Evolutionary conservation across 2,888 invertebrate genomes (phyloP).

Genomic region (Pyrochroa serraticornis): DNA sequence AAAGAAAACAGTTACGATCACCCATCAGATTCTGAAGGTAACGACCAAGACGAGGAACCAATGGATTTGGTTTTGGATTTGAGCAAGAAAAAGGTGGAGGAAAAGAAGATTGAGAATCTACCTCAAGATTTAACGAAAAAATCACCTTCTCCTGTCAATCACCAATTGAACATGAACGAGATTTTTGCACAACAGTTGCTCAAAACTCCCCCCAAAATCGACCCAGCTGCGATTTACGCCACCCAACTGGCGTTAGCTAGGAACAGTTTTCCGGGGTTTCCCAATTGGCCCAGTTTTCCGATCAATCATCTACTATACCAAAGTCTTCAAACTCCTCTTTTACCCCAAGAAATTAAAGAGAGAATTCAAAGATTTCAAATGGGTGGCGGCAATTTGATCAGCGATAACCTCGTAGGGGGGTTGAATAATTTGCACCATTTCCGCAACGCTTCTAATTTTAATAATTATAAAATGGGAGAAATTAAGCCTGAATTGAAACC

Average conservation of each 20-base stretch:
- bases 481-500: conserved; percentile 34
- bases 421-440: conserved; percentile 44
- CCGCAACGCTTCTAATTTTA: conserved; percentile 27
- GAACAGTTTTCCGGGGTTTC: conserved; percentile 56
- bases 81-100: conserved; percentile 71
- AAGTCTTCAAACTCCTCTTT: conserved; percentile 61
- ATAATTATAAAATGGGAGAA: conserved; percentile 41
- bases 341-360: conserved; percentile 69
- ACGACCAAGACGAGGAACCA: conserved; percentile 46
- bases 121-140: conserved; percentile 61
- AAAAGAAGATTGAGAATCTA: conserved; percentile 38
- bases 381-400: conserved; percentile 71
- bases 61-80: conserved; percentile 72
- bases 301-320: conserved; percentile 71
- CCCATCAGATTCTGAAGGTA: conserved; percentile 51
- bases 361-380: conserved; percentile 71
- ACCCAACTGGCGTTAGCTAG: conserved; percentile 67
- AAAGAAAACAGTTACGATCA: conserved; percentile 62
- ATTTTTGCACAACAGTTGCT: conserved; percentile 72
- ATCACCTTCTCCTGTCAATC: conserved; percentile 37
- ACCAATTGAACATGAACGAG: conserved; percentile 49
- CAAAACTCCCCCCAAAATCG: conserved; percentile 67
- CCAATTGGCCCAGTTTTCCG: conserved; percentile 63
- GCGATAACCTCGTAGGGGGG: conserved; percentile 53
- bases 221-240: conserved; percentile 67